Evolutionary conservation across 2,888 invertebrate genomes (phyloP).

Genomic region (Leucania comma): DNA sequence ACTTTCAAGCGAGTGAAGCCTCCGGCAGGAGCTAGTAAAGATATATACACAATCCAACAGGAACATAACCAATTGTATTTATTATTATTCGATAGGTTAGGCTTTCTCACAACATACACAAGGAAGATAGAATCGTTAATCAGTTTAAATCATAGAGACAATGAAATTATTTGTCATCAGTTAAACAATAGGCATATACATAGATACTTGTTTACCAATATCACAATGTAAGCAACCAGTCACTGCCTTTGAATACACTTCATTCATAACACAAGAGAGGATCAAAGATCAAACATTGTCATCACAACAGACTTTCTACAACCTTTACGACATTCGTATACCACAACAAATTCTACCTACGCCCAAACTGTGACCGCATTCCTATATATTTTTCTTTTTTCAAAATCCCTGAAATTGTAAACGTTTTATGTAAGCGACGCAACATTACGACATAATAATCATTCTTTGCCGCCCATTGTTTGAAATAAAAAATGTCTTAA

Average conservation of each 20-base stretch:
- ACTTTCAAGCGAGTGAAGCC: too few relatives aligned
- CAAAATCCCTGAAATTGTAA: slow-evolving; percentile 36
- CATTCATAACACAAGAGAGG: slow-evolving; percentile 7
- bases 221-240: background rate
- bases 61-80: background rate
- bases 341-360: slow-evolving; percentile 7
- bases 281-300: slow-evolving; percentile 43
- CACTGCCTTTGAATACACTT: slow-evolving; percentile 9
- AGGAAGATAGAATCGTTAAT: background rate
- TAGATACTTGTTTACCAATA: background rate
- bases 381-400: slow-evolving; percentile 11
- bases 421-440: slow-evolving; percentile 57
- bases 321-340: slow-evolving; percentile 17
- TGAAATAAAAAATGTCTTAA: slow-evolving; percentile 62
- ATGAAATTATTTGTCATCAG: background rate
- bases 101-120: background rate
- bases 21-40: too few relatives aligned
- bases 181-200: slow-evolving; percentile 12
- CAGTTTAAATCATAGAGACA: background rate
- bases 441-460: slow-evolving; percentile 51
- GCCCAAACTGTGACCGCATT: slow-evolving; percentile 19
- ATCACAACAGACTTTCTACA: slow-evolving; percentile 48
- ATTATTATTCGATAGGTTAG: background rate
- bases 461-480: slow-evolving; percentile 57
- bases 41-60: too few relatives aligned